A percentile compares a stretch with the other conserved stretches of the same genome.
phyloP scores from a whole-genome alignment of 1,140 invertebrate genomes.

The Nixonia krombeini region DNA sequence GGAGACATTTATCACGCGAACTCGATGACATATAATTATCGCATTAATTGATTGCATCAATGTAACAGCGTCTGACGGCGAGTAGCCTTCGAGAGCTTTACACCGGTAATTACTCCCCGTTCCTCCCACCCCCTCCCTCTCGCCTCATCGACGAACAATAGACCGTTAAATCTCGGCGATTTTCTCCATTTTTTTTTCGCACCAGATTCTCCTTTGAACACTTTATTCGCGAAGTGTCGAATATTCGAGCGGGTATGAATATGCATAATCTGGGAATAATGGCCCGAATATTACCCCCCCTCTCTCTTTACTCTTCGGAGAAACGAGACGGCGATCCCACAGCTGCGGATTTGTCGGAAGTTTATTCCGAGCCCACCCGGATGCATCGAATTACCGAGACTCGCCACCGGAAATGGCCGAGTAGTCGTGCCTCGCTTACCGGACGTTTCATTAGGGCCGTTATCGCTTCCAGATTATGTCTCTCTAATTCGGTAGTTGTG shows the following conservation, averaged over 20 bases:
- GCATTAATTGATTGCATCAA: constrained; percentile 8
- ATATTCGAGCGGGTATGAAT: constrained; percentile 14
- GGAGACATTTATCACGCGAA: neutral
- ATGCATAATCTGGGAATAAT: constrained; percentile 33
- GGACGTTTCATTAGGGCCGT: too few species aligned
- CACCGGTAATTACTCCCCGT: neutral
- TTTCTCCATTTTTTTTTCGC: too few species aligned
- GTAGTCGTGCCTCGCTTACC: neutral
- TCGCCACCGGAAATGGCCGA: neutral
- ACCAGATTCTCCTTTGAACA: too few species aligned
- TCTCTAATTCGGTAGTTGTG: too few species aligned
- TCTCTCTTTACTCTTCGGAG: too few species aligned
- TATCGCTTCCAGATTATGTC: too few species aligned
- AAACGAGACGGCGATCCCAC: constrained; percentile 16
- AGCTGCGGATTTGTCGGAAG: constrained; percentile 22
- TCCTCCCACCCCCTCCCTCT: neutral
- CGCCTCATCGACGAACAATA: too few species aligned
- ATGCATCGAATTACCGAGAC: constrained; percentile 16
- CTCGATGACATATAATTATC: constrained; percentile 3
- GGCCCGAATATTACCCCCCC: neutral
- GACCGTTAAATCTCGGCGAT: too few species aligned
- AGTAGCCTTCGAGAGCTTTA: neutral
- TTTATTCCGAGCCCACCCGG: constrained; percentile 22
- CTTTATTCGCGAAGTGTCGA: too few species aligned
- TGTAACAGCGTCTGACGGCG: neutral